A percentile compares a stretch with the other conserved stretches of the same genome.
Conservation (phyloP, 2,888 invertebrate genomes). For the Megalurothrips usitatus region DNA sequence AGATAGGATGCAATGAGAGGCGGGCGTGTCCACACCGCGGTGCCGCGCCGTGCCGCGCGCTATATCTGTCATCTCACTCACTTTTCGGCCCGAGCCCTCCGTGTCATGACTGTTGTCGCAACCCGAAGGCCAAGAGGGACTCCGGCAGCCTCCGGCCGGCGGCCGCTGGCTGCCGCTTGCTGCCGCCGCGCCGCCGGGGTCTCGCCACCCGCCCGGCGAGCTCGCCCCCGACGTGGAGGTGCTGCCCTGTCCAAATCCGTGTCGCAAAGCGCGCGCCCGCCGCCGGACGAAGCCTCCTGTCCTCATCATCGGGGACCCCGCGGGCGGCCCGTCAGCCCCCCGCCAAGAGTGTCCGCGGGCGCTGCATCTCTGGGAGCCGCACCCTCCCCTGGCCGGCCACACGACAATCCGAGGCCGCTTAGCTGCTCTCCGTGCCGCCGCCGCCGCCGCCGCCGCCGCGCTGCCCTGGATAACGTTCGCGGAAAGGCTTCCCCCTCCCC, state of each 20-base stretch:
- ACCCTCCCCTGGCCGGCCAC: too few species aligned
- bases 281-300: neutral
- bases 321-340: too few species aligned
- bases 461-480: neutral
- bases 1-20: too few species aligned
- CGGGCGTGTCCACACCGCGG: neutral
- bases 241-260: neutral
- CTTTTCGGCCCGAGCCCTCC: conserved; percentile 31
- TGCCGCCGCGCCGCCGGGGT: too few species aligned
- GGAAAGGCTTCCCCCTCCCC: neutral
- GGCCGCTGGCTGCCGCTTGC: too few species aligned
- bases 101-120: conserved; percentile 19
- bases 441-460: neutral
- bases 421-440: neutral
- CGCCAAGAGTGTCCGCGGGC: too few species aligned
- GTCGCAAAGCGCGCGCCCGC: neutral
- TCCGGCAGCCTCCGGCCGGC: too few species aligned
- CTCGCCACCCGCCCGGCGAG: too few species aligned
- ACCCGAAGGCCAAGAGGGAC: neutral
- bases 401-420: too few species aligned
- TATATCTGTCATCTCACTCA: conserved; percentile 20
- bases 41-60: neutral
- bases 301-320: neutral
- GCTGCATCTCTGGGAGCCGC: too few species aligned
- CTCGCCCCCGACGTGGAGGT: too few species aligned